A percentile compares a stretch with the other conserved stretches of the same genome.
Evolutionary conservation across 92 coral and sea anemone species (phyloP).

Genomic region (Epizoanthus illoricatus): DNA sequence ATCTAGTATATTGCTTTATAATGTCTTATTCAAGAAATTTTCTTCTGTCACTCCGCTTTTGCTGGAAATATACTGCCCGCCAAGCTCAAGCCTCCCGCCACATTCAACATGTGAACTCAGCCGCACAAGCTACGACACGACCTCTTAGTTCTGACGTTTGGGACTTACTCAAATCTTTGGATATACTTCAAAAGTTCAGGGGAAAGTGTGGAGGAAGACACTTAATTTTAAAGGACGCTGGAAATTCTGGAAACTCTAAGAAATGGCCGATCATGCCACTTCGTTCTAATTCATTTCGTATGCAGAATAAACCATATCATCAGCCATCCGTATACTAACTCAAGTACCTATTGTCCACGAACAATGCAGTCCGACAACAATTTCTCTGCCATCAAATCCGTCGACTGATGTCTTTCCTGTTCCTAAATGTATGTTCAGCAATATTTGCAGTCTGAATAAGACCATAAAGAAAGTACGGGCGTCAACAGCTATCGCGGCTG

Average conservation of each 20-base stretch:
- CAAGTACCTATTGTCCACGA: constrained; percentile 8
- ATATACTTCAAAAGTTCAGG: constrained; percentile 21
- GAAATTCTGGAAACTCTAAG: not conserved
- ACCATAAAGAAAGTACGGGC: constrained; percentile 18
- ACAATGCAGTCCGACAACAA: too few species aligned
- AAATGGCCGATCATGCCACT: not conserved
- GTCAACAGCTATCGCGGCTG: constrained; percentile 23
- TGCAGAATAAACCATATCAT: constrained; percentile 5
- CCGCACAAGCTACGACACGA: constrained; percentile 1
- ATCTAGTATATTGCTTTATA: not conserved
- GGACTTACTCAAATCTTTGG: constrained; percentile 7
- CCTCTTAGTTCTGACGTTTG: constrained; percentile 5
- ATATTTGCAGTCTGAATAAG: constrained; percentile 37
- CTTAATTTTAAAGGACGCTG: not conserved
- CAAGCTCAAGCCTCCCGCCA: constrained; percentile 4
- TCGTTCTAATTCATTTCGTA: constrained; percentile 9
- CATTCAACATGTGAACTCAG: not conserved
- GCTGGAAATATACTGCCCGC: not conserved
- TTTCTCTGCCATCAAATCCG: not conserved
- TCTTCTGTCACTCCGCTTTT: constrained; percentile 6
- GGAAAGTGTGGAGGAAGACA: constrained; percentile 16
- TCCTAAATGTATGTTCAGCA: constrained; percentile 35
- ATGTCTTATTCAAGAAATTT: constrained; percentile 17
- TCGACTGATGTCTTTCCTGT: constrained; percentile 23
- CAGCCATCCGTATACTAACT: constrained; percentile 1